Evolutionary conservation across 2,888 invertebrate genomes (phyloP).

Genomic region (Melieria omissa): DNA sequence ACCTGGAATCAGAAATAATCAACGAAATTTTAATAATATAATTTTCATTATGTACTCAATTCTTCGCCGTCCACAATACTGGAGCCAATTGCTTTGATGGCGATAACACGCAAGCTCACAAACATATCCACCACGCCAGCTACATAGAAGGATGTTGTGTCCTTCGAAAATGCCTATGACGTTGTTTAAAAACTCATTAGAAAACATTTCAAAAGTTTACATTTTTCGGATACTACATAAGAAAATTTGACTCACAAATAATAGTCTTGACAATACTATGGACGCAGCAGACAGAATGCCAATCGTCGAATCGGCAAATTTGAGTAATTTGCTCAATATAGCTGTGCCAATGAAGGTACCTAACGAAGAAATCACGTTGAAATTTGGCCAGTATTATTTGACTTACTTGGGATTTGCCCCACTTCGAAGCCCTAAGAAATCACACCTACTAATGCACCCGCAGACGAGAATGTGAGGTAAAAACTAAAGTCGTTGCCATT

Average conservation of each 20-base stretch:
- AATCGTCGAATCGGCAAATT: conserved; percentile 61
- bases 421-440: conserved; percentile 1
- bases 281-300: conserved; percentile 61
- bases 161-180: conserved; percentile 60
- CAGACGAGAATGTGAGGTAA: conserved; percentile 60
- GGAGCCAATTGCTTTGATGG: conserved; percentile 64
- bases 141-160: conserved; percentile 58
- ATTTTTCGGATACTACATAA: not conserved
- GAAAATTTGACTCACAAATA: conserved; percentile 57
- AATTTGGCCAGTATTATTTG: not conserved
- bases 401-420: not conserved
- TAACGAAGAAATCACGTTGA: conserved; percentile 31
- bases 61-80: conserved; percentile 64
- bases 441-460: conserved; percentile 55
- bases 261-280: conserved; percentile 59
- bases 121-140: conserved; percentile 64
- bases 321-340: conserved; percentile 62
- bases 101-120: conserved; percentile 61
- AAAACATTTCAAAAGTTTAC: not conserved
- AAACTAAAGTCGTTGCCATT: conserved; percentile 63
- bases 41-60: conserved; percentile 51
- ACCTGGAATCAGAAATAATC: conserved; percentile 44
- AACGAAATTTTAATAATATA: not conserved
- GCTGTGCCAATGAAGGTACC: conserved; percentile 66
- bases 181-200: not conserved